Conservation (phyloP, 1,140 invertebrate genomes). For the Drosophila cardini region DNA sequence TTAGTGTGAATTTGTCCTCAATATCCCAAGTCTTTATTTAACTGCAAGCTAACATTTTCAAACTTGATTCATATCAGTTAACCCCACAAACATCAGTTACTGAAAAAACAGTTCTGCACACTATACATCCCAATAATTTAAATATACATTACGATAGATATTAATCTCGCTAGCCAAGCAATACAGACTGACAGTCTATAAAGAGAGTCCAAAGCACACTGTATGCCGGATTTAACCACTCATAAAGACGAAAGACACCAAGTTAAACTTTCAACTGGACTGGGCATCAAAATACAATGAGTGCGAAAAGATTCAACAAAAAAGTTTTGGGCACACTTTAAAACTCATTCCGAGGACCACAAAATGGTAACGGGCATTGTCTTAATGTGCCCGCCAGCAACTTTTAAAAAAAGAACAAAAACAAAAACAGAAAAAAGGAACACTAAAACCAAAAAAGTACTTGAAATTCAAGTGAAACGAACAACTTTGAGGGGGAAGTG, state of each 20-base stretch:
- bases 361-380: constrained; percentile 40
- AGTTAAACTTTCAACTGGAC: background rate
- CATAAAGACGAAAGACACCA: background rate
- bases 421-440: constrained; percentile 4
- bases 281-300: constrained; percentile 16
- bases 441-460: constrained; percentile 22
- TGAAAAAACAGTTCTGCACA: too few relatives aligned
- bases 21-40: too few relatives aligned
- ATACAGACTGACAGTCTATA: too few relatives aligned
- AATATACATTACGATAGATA: background rate
- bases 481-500: constrained; percentile 33
- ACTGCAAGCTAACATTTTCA: too few relatives aligned
- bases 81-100: too few relatives aligned
- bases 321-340: constrained; percentile 47
- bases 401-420: background rate
- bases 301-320: constrained; percentile 26
- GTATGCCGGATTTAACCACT: background rate
- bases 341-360: constrained; percentile 38
- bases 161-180: background rate
- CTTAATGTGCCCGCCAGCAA: constrained; percentile 45
- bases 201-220: too few relatives aligned
- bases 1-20: too few relatives aligned
- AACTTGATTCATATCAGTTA: too few relatives aligned
- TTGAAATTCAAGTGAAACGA: constrained; percentile 70
- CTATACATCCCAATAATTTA: too few relatives aligned